These are phyloP conservation scores for Agrilus planipennis DNA, from an alignment of 1,140 invertebrate species.

Conservation along the genomic window DNA sequence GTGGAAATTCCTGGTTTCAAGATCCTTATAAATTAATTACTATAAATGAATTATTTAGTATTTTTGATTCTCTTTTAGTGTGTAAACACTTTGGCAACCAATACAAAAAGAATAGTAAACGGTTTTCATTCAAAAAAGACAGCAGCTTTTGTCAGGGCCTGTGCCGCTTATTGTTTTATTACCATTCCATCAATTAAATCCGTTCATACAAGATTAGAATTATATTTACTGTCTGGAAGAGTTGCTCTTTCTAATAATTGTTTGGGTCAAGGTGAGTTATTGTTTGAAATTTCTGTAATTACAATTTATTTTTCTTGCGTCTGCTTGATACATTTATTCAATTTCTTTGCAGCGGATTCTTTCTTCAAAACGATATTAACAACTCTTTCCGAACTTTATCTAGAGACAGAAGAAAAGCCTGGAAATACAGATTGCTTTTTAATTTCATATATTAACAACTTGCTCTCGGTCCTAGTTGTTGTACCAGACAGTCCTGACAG, in stretches of 20 bases:
- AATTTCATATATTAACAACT: conserved; percentile 58
- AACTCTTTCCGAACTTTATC: conserved; percentile 52
- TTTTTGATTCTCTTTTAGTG: conserved; percentile 40
- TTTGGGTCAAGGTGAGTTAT: conserved; percentile 63
- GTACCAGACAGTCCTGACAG: conserved; percentile 84
- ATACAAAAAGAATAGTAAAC: conserved; percentile 58
- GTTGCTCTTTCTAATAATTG: conserved; percentile 84
- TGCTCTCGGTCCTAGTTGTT: conserved; percentile 73
- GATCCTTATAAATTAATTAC: background rate
- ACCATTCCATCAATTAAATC: conserved; percentile 86
- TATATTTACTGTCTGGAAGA: conserved; percentile 81
- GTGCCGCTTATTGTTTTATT: conserved; percentile 88
- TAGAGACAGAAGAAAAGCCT: conserved; percentile 65
- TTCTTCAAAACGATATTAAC: conserved; percentile 82
- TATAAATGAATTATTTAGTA: conserved; percentile 3
- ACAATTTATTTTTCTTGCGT: conserved; percentile 3
- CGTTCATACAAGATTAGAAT: conserved; percentile 58
- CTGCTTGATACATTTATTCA: no score
- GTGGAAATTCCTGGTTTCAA: no score
- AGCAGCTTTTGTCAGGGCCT: conserved; percentile 79
- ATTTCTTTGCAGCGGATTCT: conserved; percentile 62
- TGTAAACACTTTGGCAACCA: conserved; percentile 67
- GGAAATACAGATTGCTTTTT: conserved; percentile 61
- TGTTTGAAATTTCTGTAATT: conserved; percentile 2
- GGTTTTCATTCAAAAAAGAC: conserved; percentile 72